Evolutionary conservation across 2,888 invertebrate genomes (phyloP).

Genomic region (Carcina quercana): DNA sequence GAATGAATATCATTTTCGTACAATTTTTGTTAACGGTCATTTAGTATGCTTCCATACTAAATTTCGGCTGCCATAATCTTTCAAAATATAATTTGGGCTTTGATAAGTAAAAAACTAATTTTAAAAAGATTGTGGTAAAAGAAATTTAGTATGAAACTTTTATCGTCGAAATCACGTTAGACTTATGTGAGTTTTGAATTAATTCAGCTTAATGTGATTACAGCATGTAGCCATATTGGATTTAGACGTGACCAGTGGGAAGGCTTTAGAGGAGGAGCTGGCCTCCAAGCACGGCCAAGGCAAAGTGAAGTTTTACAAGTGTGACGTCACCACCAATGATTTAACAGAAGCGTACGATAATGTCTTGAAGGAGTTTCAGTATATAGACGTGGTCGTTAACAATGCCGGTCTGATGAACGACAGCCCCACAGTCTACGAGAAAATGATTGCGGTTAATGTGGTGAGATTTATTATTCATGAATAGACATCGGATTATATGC

Average conservation of each 20-base stretch:
- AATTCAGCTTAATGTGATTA: no score
- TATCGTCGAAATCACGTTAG: no score
- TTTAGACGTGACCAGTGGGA: slow-evolving; percentile 27
- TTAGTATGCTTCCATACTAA: no score
- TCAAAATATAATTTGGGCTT: no score
- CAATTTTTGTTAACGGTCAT: no score
- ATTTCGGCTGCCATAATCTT: no score
- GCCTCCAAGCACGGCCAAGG: slow-evolving; percentile 24
- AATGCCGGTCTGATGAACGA: slow-evolving; percentile 57
- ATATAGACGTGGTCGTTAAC: slow-evolving; percentile 51
- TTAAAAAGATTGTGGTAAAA: no score
- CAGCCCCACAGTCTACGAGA: slow-evolving; percentile 34
- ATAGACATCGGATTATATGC: no score
- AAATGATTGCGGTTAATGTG: slow-evolving; percentile 49
- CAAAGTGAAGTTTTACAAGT: slow-evolving; percentile 36
- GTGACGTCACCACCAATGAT: slow-evolving; percentile 39
- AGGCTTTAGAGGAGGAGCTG: slow-evolving; percentile 29
- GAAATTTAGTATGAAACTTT: no score
- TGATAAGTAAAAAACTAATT: no score
- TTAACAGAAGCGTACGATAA: slow-evolving; percentile 30
- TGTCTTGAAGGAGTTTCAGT: slow-evolving; percentile 31
- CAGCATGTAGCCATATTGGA: slow-evolving; percentile 45
- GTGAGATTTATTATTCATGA: no score
- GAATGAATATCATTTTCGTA: no score
- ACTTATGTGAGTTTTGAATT: not conserved